These are phyloP conservation scores for Pollimyrus isidori DNA, from an alignment of 2,113 vertebrate genomes.

Conservation along the genomic window DNA sequence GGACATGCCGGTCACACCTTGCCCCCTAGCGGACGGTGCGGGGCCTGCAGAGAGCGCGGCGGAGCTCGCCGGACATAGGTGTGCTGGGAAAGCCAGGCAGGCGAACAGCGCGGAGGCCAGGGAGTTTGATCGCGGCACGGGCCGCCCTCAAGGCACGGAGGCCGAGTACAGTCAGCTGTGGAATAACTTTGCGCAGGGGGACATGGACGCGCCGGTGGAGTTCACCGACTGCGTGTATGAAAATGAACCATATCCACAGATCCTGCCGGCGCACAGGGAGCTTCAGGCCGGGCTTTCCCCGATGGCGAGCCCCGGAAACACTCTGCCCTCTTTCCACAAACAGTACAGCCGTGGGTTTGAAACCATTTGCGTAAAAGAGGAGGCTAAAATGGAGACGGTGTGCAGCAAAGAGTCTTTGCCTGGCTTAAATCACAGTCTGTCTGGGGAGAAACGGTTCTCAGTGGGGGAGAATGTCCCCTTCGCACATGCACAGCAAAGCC, in stretches of 20 bases:
- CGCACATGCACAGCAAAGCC: slow-evolving; percentile 24
- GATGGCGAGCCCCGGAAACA: slow-evolving; percentile 39
- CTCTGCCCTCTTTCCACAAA: slow-evolving; percentile 14
- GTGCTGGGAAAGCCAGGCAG: slow-evolving; percentile 40
- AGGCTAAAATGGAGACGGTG: slow-evolving; percentile 5
- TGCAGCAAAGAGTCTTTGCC: slow-evolving; percentile 25
- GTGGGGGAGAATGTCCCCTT: slow-evolving; percentile 16
- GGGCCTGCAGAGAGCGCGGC: slow-evolving; percentile 15
- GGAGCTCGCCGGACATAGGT: slow-evolving; percentile 12
- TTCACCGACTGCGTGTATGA: slow-evolving; percentile 44
- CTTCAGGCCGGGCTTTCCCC: slow-evolving; percentile 51
- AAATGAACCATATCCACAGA: slow-evolving; percentile 36
- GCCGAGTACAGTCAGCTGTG: slow-evolving; percentile 38
- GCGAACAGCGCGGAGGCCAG: slow-evolving; percentile 26
- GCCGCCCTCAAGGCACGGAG: slow-evolving; percentile 2
- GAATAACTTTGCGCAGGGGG: slow-evolving; percentile 33
- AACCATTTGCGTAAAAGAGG: slow-evolving; percentile 3
- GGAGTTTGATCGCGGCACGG: slow-evolving; percentile 7
- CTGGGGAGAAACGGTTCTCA: slow-evolving; percentile 24
- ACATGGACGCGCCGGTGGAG: slow-evolving; percentile 34
- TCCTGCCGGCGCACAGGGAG: slow-evolving; percentile 36
- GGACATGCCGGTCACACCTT: neutral
- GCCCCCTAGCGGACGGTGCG: slow-evolving; percentile 13
- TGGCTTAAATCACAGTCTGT: slow-evolving; percentile 27
- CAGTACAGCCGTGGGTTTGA: neutral